Evolutionary conservation across 2,797 vertebrate species (phyloP).

Genomic region (Hafferia zeledoni): DNA sequence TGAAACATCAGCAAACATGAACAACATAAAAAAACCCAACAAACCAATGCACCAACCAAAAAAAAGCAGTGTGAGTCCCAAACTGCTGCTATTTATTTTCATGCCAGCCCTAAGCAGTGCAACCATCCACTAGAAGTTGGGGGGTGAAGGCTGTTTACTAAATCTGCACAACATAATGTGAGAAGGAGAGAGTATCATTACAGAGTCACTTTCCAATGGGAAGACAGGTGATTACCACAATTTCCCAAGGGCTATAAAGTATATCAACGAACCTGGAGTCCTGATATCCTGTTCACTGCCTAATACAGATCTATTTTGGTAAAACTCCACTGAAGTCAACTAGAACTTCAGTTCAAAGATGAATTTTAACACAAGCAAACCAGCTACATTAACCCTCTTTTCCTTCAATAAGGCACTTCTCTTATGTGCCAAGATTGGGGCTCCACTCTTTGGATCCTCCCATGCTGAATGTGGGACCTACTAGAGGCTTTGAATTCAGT

Average conservation of each 20-base stretch:
- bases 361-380: neutral
- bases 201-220: neutral
- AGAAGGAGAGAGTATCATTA: neutral
- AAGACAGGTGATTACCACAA: neutral
- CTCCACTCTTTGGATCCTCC: neutral
- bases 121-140: neutral
- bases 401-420: neutral
- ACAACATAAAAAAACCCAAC: neutral
- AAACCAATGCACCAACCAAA: neutral
- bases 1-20: neutral
- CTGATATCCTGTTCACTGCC: neutral
- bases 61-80: neutral
- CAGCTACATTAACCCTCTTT: neutral
- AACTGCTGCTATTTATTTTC: neutral
- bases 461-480: neutral
- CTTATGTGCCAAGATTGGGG: neutral
- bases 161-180: neutral
- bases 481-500: neutral
- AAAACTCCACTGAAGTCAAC: neutral
- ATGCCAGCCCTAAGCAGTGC: neutral
- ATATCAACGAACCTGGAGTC: neutral
- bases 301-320: neutral
- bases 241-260: neutral
- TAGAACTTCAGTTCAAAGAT: neutral
- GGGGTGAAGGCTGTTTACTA: neutral